Base-by-base conservation (phyloP, 2,888 invertebrate genomes). In the Andrena praecox region DNA sequence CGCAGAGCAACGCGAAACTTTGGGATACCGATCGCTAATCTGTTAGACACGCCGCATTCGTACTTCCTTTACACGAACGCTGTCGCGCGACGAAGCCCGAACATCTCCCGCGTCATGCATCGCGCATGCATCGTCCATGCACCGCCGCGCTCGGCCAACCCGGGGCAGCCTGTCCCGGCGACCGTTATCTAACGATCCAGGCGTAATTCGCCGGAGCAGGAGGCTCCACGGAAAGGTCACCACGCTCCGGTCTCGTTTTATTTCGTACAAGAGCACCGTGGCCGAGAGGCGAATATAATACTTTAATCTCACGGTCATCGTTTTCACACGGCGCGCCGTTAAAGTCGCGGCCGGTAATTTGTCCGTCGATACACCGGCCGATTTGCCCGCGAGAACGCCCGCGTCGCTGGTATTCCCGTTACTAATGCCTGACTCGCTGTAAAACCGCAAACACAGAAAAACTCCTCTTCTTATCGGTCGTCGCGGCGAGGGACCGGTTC, bases 291-390 rank as follows among this genome's bases (percentile, higher is more conserved):
- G 42, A 84, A 82, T 82, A 82, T 82, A 80, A 82, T 80, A 50
- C 77, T 83, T 89, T 89, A 90, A 90, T 91, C 90, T 88, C 85
- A 87, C 88, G 90, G 90, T 89, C 91, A 90, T 91, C 90, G 88
- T 90, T 91, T 91, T 90, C 90, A 87, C 91, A 89, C 90, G 90
- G 87, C 80, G 87, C 87, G 87, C 87, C 89, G 89, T 90, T 91
- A 90, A 80, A 90, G 80, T 27, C 85, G 56, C 85, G 85, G 85
- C 56, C 74, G 68, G 86, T 86, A 91, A 91, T 91, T 91, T 90
- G 90, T 91, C 83, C 81, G 77, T 80, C 79, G 87, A 87, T 83
- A 77, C 50, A 33, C 59, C 83, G 82, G 80, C 78, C 87, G 85
- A 89, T 89, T 85, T 85, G 84, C 77, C 24, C 48, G 59, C 54